phyloP scores from a whole-genome alignment of 1,140 invertebrate genomes.

The Alviniconcha marisindica region DNA sequence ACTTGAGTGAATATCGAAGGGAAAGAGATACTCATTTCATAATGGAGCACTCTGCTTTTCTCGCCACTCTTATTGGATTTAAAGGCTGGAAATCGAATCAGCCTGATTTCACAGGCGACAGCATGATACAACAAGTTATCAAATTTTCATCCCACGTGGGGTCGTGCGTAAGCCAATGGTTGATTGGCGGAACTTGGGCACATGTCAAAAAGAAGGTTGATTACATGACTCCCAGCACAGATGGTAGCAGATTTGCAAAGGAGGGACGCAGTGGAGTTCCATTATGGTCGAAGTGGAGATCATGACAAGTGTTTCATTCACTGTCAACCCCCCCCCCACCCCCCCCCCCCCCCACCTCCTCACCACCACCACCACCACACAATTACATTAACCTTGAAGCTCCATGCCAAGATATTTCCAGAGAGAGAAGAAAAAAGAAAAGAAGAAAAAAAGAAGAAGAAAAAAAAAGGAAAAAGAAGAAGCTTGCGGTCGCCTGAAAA shows the following conservation, averaged over 20 bases:
- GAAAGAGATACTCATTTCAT: conserved; percentile 15
- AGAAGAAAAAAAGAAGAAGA: too few species aligned
- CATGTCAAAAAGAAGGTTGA: too few species aligned
- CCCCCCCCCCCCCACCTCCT: too few species aligned
- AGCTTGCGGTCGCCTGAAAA: too few species aligned
- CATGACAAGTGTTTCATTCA: background rate
- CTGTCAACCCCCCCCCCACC: too few species aligned
- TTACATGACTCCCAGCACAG: too few species aligned
- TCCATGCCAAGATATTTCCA: background rate
- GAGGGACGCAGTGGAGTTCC: background rate
- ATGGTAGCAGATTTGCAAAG: background rate
- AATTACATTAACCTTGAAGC: background rate
- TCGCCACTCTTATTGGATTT: background rate
- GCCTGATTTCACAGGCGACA: background rate
- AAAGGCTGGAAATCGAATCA: background rate
- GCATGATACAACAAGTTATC: background rate
- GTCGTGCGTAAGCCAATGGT: background rate
- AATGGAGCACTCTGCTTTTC: background rate
- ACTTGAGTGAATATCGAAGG: too few species aligned
- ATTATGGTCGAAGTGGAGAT: background rate
- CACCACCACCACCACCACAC: too few species aligned
- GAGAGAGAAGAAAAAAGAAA: too few species aligned
- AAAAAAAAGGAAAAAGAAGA: too few species aligned
- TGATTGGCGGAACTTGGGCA: too few species aligned
- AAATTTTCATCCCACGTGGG: background rate